A percentile compares a stretch with the other conserved stretches of the same genome.
Conservation (phyloP, 2,797 vertebrate genomes). For the Rhodeus uyekii region DNA sequence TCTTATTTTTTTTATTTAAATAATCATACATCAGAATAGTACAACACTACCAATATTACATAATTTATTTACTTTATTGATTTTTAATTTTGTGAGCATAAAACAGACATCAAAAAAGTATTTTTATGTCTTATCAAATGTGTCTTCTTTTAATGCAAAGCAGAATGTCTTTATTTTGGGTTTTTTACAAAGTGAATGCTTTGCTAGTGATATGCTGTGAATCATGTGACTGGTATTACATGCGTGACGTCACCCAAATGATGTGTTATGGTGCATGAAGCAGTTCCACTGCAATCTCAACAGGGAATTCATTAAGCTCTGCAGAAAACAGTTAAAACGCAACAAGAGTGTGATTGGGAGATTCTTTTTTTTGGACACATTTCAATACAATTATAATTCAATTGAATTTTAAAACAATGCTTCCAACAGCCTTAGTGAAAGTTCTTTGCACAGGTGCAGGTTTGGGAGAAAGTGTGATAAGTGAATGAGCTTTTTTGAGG, state of each 20-base stretch:
- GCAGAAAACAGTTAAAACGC: slow-evolving; percentile 5
- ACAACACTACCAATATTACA: too few species aligned
- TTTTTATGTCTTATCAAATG: too few species aligned
- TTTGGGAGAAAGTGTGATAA: not conserved
- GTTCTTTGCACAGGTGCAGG: not conserved
- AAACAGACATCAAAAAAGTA: too few species aligned
- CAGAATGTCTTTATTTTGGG: too few species aligned
- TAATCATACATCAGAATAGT: too few species aligned
- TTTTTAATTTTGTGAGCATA: too few species aligned
- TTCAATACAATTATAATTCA: slow-evolving; percentile 49
- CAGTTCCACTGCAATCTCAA: not conserved
- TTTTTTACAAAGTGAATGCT: too few species aligned
- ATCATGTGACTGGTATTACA: not conserved
- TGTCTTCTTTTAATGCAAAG: too few species aligned
- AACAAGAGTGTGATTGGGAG: slow-evolving; percentile 13
- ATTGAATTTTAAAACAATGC: slow-evolving; percentile 46
- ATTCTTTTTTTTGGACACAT: not conserved
- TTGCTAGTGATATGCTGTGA: not conserved
- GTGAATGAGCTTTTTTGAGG: not conserved
- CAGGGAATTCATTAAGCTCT: not conserved
- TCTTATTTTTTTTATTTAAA: too few species aligned
- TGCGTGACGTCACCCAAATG: not conserved
- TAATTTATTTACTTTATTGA: too few species aligned
- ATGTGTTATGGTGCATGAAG: slow-evolving; percentile 17
- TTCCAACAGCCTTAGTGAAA: slow-evolving; percentile 19